These are phyloP conservation scores for Verasper variegatus DNA, from an alignment of 2,113 vertebrate species.

Conservation along the genomic window DNA sequence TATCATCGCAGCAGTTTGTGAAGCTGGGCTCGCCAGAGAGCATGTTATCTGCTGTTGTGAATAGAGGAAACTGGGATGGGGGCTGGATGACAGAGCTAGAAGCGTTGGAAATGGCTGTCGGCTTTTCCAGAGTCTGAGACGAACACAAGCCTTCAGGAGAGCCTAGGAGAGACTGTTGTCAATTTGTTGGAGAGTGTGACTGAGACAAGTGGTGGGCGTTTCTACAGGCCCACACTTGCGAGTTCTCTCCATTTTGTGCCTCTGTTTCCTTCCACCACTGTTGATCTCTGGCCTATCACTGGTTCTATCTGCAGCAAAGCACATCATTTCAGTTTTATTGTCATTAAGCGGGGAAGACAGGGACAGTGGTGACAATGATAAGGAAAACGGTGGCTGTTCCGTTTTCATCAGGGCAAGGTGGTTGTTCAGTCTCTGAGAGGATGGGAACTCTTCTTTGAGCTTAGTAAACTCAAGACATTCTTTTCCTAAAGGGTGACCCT, in stretches of 20 bases:
- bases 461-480: constrained; percentile 42
- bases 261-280: constrained; percentile 60
- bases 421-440: constrained; percentile 51
- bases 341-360: constrained; percentile 77
- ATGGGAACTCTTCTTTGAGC: constrained; percentile 67
- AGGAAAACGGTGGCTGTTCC: constrained; percentile 67
- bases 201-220: constrained; percentile 70
- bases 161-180: constrained; percentile 82
- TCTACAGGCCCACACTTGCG: constrained; percentile 60
- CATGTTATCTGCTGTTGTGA: constrained; percentile 73
- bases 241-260: constrained; percentile 64
- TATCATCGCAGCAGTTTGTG: constrained; percentile 81
- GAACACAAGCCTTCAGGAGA: constrained; percentile 80
- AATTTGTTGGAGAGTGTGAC: constrained; percentile 81
- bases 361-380: constrained; percentile 81
- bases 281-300: constrained; percentile 57
- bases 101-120: constrained; percentile 41
- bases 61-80: constrained; percentile 75
- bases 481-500: constrained; percentile 43
- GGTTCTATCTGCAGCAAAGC: constrained; percentile 11
- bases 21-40: constrained; percentile 79
- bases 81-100: constrained; percentile 73
- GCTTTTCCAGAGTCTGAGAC: constrained; percentile 76
- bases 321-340: constrained; percentile 42
- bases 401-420: constrained; percentile 41